Evolutionary conservation across 2,888 invertebrate species (phyloP).

Genomic region (Anodontia alba): DNA sequence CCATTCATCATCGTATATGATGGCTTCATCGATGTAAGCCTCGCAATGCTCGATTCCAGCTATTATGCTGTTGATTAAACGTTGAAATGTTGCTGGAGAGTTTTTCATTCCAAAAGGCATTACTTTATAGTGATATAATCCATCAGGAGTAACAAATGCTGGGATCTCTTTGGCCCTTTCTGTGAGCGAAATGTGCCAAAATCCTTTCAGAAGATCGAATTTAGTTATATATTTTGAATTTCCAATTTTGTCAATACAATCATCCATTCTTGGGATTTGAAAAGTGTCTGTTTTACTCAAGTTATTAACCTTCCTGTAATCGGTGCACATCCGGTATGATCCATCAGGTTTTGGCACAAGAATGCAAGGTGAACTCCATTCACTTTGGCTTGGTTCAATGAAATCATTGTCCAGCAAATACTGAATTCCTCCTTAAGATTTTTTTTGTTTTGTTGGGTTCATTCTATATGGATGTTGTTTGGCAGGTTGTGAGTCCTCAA

Average conservation of each 20-base stretch:
- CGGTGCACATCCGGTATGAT: constrained; percentile 59
- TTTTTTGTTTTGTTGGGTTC: constrained; percentile 38
- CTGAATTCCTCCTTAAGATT: constrained; percentile 42
- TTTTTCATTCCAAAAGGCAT: constrained; percentile 67
- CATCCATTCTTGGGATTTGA: constrained; percentile 64
- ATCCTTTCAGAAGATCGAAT: constrained; percentile 58
- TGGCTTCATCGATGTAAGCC: constrained; percentile 59
- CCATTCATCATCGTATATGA: constrained; percentile 27
- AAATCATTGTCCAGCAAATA: constrained; percentile 64
- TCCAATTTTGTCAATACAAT: constrained; percentile 65
- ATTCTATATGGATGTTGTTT: constrained; percentile 59
- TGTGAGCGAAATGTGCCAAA: constrained; percentile 51
- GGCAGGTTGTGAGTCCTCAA: constrained; percentile 32
- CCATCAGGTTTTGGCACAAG: constrained; percentile 55
- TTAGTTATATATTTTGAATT: constrained; percentile 62
- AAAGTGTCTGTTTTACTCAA: constrained; percentile 63
- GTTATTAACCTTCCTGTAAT: constrained; percentile 63
- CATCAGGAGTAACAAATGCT: constrained; percentile 57
- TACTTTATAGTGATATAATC: constrained; percentile 57
- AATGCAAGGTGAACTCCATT: constrained; percentile 65
- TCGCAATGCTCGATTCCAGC: constrained; percentile 31
- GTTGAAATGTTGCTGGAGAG: constrained; percentile 55
- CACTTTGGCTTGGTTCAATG: constrained; percentile 46
- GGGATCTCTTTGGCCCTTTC: constrained; percentile 60
- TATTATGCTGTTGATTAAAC: constrained; percentile 43